Evolutionary conservation across 2,888 invertebrate genomes (phyloP), one percentile per base, ranked within the genome.

Genomic region (Lepidochitona cinerea): DNA sequence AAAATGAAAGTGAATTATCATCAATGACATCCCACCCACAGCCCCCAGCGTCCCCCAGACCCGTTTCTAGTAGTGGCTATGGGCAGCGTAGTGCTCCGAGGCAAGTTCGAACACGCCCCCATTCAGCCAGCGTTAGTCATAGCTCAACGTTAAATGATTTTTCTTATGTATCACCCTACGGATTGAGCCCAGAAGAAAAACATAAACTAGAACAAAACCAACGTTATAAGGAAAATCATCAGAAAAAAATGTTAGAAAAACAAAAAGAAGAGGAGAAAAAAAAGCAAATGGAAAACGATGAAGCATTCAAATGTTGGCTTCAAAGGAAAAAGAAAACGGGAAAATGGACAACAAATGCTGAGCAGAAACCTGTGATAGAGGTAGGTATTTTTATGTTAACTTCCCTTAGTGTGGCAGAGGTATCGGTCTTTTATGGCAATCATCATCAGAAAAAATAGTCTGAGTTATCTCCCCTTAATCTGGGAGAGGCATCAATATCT

Each of bases 91-190:
- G 32, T 59, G 59, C 29, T 41, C 41, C 9, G 29, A 23, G 26
- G 4, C 4, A 14, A 29, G 26, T 14, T 26, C 26, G 12, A 29
- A 18, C 18, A 29, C 59, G 59, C 18, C 59, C 59, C 18, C 23
- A 74, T 53, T 12, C 37, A 12, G 68, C 68, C 59, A 74, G 54
- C 9, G 35, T 69, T 18, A 68, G 37, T 26, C 66, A 54, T 37
- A 23, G 77, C 26, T 73, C 79, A 7, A 64, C 71, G 18, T 71
- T 81, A 35, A 75, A 79, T n/a, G 76, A 80, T 67, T 86, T 83
- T 75, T 70, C 75, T 64, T 89, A 89, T 73, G 78, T 74, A 68
- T 89, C 89, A 5, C 89, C 88, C 1, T 89, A 89, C 78, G 89
- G 84, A 35, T 74, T 88, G 78, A 80, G 85, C 1, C 80, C 80